phyloP scores from a whole-genome alignment of 2,797 vertebrate species.

The Arremon aurantiirostris region DNA sequence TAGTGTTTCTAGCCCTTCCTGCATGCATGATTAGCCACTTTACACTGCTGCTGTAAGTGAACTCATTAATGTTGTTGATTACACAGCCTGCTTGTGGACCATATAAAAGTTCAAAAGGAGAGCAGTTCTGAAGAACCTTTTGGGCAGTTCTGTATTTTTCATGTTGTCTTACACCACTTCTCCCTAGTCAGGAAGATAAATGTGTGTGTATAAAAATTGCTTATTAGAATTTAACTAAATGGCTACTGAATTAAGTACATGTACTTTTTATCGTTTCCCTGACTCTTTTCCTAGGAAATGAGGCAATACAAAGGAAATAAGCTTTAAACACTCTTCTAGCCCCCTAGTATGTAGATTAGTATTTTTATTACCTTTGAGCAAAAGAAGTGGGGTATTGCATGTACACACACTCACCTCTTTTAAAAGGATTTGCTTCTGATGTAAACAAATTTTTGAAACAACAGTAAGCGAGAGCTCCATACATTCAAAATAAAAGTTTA shows the following conservation, averaged over 20 bases:
- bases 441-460: not conserved
- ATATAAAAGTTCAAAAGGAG: not conserved
- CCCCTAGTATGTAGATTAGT: not conserved
- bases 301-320: not conserved
- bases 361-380: not conserved
- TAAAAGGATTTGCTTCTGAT: not conserved
- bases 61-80: not conserved
- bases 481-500: not conserved
- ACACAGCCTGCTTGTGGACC: not conserved
- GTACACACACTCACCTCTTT: not conserved
- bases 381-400: not conserved
- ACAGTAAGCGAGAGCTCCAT: not conserved
- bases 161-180: not conserved
- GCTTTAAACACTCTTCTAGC: not conserved
- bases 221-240: not conserved
- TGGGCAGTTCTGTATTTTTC: not conserved
- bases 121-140: not conserved
- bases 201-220: not conserved
- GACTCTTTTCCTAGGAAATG: not conserved
- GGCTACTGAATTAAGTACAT: not conserved
- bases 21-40: rapidly evolving
- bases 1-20: not conserved
- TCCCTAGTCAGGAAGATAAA: not conserved
- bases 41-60: not conserved
- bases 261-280: not conserved